Evolutionary conservation across 2,888 invertebrate genomes (phyloP).

Genomic region (Coelinius sp.): DNA sequence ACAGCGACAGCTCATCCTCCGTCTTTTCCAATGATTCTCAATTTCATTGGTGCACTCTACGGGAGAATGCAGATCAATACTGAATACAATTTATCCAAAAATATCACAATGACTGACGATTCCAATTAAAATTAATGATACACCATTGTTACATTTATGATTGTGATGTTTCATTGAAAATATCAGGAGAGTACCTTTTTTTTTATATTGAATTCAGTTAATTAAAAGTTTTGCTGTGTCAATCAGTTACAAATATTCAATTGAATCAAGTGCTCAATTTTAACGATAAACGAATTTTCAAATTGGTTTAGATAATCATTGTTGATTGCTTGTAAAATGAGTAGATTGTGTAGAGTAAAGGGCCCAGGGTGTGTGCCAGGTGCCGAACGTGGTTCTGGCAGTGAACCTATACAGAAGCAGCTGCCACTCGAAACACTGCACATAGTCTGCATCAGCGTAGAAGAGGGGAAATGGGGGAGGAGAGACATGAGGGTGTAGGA

Average conservation of each 20-base stretch:
- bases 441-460: not conserved
- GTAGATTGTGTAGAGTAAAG: slow-evolving; percentile 9
- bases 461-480: not conserved
- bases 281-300: not conserved
- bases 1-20: not conserved
- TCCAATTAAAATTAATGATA: slow-evolving; percentile 10
- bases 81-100: slow-evolving; percentile 1
- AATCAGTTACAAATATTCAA: not conserved
- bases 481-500: slow-evolving; percentile 6
- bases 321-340: not conserved
- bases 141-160: not conserved
- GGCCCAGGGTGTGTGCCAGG: slow-evolving; percentile 25
- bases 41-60: not conserved
- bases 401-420: slow-evolving; percentile 24
- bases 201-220: not conserved
- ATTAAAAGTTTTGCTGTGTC: not conserved
- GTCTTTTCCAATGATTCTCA: slow-evolving; percentile 2
- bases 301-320: not conserved
- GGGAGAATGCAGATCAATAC: not conserved
- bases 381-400: slow-evolving; percentile 30
- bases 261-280: not conserved
- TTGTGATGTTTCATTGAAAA: not conserved
- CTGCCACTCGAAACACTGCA: slow-evolving; percentile 26
- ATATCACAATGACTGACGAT: not conserved
- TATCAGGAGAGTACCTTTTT: not conserved